Evolutionary conservation across 2,797 vertebrate species (phyloP).

Genomic region (Taeniopygia guttata): DNA sequence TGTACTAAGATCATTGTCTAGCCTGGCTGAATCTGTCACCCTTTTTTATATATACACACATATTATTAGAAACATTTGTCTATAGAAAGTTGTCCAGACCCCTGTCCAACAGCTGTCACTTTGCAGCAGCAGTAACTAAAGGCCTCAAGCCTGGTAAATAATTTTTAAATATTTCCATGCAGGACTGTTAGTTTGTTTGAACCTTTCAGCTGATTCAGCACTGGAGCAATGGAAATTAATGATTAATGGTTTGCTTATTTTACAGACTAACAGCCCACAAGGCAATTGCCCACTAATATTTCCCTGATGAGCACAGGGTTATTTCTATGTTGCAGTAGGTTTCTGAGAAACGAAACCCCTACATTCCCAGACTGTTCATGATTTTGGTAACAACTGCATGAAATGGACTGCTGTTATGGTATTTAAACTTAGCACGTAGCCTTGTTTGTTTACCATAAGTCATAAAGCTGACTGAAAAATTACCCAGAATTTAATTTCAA

Average conservation of each 20-base stretch:
- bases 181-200: neutral
- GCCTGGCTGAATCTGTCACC: neutral
- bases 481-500: neutral
- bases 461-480: neutral
- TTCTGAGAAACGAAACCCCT: neutral
- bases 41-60: neutral
- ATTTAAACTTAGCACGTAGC: neutral
- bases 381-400: neutral
- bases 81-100: neutral
- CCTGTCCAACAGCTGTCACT: neutral
- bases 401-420: neutral
- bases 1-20: neutral
- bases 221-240: neutral
- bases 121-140: neutral
- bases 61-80: neutral
- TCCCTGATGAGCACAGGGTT: neutral
- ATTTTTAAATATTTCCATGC: neutral
- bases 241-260: slow-evolving; percentile 50
- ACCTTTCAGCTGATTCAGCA: slow-evolving; percentile 3
- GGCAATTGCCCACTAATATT: neutral
- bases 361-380: neutral
- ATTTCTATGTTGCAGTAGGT: neutral
- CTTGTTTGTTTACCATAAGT: neutral
- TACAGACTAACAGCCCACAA: neutral
- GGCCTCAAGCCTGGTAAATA: neutral